These are phyloP conservation scores for Staurois parvus DNA, from an alignment of 2,797 vertebrate genomes.

Conservation along the genomic window DNA sequence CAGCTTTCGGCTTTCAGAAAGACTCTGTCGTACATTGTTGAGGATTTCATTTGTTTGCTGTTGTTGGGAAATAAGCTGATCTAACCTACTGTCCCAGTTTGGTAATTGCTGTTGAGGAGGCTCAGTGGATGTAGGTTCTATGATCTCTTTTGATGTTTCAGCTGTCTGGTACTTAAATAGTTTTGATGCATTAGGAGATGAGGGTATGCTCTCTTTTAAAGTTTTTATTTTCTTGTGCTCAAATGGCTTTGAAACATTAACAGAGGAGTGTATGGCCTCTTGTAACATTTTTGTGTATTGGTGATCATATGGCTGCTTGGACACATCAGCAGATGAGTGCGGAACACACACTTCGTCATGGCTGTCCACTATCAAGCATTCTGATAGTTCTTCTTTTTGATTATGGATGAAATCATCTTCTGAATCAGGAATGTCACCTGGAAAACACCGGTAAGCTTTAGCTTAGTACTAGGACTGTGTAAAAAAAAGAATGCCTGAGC, in stretches of 20 bases:
- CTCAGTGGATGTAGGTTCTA: not conserved
- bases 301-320: not conserved
- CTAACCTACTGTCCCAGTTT: not conserved
- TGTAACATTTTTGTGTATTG: too few species aligned
- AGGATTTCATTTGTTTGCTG: not conserved
- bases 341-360: not conserved
- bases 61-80: slow-evolving; percentile 14
- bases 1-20: not conserved
- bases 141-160: not conserved
- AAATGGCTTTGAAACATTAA: not conserved
- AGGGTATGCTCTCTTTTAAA: not conserved
- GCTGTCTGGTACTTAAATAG: not conserved
- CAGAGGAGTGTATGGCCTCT: too few species aligned
- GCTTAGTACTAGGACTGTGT: too few species aligned
- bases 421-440: not conserved
- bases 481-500: too few species aligned
- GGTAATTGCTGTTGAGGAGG: not conserved
- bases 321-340: not conserved
- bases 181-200: not conserved
- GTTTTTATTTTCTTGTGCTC: not conserved
- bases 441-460: not conserved
- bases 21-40: not conserved
- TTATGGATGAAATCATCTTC: slow-evolving; percentile 23
- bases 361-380: not conserved
- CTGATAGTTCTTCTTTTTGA: not conserved